phyloP scores from a whole-genome alignment of 1,140 invertebrate species.

The Radopholus similis region DNA sequence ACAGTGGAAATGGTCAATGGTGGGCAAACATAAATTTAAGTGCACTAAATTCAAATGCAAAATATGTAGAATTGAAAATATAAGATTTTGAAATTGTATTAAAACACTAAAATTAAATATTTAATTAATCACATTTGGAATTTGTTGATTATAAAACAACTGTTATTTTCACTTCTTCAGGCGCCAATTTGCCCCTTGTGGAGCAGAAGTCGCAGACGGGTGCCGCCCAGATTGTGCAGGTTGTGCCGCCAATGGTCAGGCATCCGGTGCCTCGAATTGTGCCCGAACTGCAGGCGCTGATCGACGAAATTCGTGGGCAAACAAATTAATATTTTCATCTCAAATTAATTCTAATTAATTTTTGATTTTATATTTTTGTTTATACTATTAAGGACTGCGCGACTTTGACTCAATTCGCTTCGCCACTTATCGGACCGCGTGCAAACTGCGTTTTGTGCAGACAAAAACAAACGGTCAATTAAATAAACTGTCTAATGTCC shows the following conservation, averaged over 20 bases:
- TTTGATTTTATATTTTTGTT: slow-evolving; percentile 16
- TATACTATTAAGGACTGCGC: slow-evolving; percentile 68
- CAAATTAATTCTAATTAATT: not conserved
- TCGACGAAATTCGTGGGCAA: slow-evolving; percentile 57
- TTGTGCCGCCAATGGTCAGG: not conserved
- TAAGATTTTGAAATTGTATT: not conserved
- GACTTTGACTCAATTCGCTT: slow-evolving; percentile 93
- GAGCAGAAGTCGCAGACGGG: too few species aligned
- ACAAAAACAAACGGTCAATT: slow-evolving; percentile 79
- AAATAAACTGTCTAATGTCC: not conserved
- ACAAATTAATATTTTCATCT: not conserved
- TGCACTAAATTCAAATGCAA: too few species aligned
- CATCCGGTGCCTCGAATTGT: not conserved
- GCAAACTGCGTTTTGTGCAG: slow-evolving; percentile 91
- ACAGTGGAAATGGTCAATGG: not conserved
- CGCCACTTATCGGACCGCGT: slow-evolving; percentile 91
- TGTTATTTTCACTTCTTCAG: not conserved
- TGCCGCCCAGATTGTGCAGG: too few species aligned
- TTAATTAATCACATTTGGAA: not conserved
- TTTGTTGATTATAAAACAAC: not conserved
- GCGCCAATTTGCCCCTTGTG: not conserved
- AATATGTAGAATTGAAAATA: too few species aligned
- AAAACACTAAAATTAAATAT: not conserved
- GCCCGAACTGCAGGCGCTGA: slow-evolving; percentile 46
- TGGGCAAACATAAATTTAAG: too few species aligned